A percentile compares a stretch with the other conserved stretches of the same genome.
Evolutionary conservation across 2,113 vertebrate genomes (phyloP).

Genomic region (Melanerpes aurifrons): DNA sequence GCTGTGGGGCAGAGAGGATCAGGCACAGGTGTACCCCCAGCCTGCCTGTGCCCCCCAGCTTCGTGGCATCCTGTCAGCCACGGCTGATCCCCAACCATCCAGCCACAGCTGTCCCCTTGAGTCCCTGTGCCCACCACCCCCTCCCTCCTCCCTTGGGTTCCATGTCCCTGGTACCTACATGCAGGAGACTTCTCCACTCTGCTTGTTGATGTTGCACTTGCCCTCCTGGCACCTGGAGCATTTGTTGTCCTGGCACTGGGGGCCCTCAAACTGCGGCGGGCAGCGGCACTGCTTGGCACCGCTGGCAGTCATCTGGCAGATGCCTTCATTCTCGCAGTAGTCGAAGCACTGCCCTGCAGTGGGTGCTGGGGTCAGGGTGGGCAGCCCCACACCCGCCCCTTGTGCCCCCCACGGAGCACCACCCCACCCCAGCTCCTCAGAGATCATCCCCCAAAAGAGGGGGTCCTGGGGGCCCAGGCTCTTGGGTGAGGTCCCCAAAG

Average conservation of each 20-base stretch:
- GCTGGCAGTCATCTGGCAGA: constrained; percentile 83
- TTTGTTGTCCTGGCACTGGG: constrained; percentile 84
- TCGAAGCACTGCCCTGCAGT: constrained; percentile 85
- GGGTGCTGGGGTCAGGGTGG: rapidly evolving
- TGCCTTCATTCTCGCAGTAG: constrained; percentile 87
- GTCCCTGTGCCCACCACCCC: background rate
- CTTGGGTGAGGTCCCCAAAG: background rate
- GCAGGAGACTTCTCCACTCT: constrained; percentile 85
- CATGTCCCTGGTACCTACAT: constrained; percentile 69
- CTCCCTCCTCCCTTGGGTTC: background rate
- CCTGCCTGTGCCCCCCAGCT: background rate
- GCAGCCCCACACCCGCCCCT: background rate
- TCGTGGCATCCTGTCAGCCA: background rate
- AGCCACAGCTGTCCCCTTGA: rapidly evolving
- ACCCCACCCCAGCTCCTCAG: rapidly evolving
- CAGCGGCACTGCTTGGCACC: constrained; percentile 87
- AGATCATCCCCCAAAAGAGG: no score
- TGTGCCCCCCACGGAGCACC: rapidly evolving
- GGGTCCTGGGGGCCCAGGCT: no score
- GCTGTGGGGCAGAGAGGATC: constrained; percentile 65
- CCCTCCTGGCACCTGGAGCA: constrained; percentile 90
- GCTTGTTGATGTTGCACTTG: constrained; percentile 80
- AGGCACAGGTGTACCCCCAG: rapidly evolving
- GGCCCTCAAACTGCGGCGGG: constrained; percentile 80
- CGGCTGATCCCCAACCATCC: rapidly evolving